These are phyloP conservation scores for Acromyrmex charruanus DNA, from an alignment of 1,140 invertebrate species.

Conservation along the genomic window DNA sequence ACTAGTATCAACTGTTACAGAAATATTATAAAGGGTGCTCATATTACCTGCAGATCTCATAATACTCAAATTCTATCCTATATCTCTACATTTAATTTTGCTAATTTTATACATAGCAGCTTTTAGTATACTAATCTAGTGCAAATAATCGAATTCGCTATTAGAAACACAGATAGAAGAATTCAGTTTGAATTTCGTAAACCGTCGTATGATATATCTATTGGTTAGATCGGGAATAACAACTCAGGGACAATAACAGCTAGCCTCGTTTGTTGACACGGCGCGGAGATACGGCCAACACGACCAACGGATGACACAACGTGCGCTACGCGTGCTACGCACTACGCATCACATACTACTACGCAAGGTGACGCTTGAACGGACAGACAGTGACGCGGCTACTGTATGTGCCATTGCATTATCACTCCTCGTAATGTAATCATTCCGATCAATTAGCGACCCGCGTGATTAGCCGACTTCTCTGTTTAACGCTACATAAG, in stretches of 20 bases:
- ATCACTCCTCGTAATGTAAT: slow-evolving; percentile 1
- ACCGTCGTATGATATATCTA: not conserved
- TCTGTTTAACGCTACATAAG: not conserved
- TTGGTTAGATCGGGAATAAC: not conserved
- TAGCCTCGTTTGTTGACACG: not conserved
- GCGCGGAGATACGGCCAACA: not conserved
- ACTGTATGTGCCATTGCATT: not conserved
- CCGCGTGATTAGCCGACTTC: not conserved
- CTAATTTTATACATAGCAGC: too few relatives aligned
- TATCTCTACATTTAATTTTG: too few relatives aligned
- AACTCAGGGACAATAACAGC: not conserved
- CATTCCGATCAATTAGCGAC: slow-evolving; percentile 23
- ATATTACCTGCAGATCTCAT: too few relatives aligned
- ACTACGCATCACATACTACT: too few relatives aligned
- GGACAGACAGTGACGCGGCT: not conserved
- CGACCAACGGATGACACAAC: too few relatives aligned
- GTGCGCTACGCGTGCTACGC: too few relatives aligned
- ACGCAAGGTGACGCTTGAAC: not conserved
- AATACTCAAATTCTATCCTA: too few relatives aligned
- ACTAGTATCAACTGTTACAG: too few relatives aligned
- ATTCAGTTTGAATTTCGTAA: not conserved
- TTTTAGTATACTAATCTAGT: too few relatives aligned
- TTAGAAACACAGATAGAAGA: too few relatives aligned
- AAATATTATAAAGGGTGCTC: too few relatives aligned
- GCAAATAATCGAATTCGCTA: too few relatives aligned